These are phyloP conservation scores for Epistrophe eligans DNA, from an alignment of 2,888 invertebrate genomes.

Conservation along the genomic window DNA sequence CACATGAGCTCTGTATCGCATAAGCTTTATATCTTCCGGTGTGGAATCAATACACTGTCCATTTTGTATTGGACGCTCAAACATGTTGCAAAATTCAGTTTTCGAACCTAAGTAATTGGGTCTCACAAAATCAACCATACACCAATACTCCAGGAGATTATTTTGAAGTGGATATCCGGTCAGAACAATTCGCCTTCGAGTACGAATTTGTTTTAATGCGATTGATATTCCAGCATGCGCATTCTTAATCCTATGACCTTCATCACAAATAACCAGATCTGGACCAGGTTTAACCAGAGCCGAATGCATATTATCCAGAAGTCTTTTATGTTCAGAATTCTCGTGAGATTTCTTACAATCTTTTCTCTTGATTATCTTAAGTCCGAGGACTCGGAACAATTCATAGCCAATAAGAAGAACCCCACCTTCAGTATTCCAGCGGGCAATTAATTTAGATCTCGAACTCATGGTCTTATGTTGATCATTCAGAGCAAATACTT, in stretches of 20 bases:
- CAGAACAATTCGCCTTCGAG: conserved; percentile 96
- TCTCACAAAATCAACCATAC: conserved; percentile 99
- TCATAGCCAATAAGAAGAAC: conserved; percentile 99
- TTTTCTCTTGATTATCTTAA: conserved; percentile 88
- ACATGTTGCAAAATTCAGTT: conserved; percentile 99
- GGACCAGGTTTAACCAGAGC: conserved; percentile 96
- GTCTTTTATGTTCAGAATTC: conserved; percentile 86
- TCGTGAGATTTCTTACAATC: conserved; percentile 84
- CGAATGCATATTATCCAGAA: conserved; percentile 93
- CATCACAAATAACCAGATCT: conserved; percentile 97
- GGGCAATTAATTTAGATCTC: conserved; percentile 92
- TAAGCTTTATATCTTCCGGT: conserved; percentile 95
- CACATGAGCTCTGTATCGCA: conserved; percentile 98
- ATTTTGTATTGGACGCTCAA: conserved; percentile 98
- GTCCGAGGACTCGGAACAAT: conserved; percentile 94
- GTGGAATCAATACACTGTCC: conserved; percentile 99
- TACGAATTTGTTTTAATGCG: conserved; percentile 96
- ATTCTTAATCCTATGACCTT: conserved; percentile 99
- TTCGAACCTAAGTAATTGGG: conserved; percentile 98
- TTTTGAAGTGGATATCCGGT: conserved; percentile 99
- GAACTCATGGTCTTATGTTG: conserved; percentile 95
- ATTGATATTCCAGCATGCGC: conserved; percentile 98
- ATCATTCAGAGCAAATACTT: conserved; percentile 96
- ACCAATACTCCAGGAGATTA: conserved; percentile 98
- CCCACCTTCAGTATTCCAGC: conserved; percentile 95